These are phyloP conservation scores for Stenodema calcarata DNA, from an alignment of 2,888 invertebrate genomes.

Conservation along the genomic window DNA sequence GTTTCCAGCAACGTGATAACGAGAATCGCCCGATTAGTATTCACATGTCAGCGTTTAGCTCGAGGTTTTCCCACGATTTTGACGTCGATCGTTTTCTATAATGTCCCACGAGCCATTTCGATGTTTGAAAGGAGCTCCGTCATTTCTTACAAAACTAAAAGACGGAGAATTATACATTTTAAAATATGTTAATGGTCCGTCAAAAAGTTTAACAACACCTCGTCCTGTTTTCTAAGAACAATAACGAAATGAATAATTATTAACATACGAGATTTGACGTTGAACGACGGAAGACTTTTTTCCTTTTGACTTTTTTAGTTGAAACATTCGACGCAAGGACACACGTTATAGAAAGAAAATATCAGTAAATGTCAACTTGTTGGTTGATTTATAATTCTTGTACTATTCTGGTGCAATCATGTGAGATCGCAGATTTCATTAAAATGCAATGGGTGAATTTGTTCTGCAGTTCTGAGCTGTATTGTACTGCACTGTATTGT, in stretches of 20 bases:
- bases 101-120: not conserved
- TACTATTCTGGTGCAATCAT: too few species aligned
- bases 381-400: too few species aligned
- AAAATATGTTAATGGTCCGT: slow-evolving; percentile 10
- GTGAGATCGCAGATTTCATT: too few species aligned
- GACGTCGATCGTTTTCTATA: not conserved
- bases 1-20: too few species aligned
- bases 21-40: too few species aligned
- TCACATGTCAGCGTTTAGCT: not conserved
- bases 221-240: not conserved
- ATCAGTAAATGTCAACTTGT: too few species aligned
- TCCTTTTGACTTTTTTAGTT: too few species aligned
- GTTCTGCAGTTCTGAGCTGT: too few species aligned
- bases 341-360: too few species aligned
- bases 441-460: too few species aligned
- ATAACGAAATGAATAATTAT: not conserved
- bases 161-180: slow-evolving; percentile 13
- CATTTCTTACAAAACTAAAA: not conserved
- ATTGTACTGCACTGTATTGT: too few species aligned
- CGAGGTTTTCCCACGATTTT: not conserved
- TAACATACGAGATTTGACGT: not conserved
- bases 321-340: too few species aligned
- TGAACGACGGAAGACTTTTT: not conserved
- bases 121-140: not conserved
- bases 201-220: not conserved